These are phyloP conservation scores for Mythimna albipuncta DNA, from an alignment of 2,888 invertebrate genomes.

Conservation along the genomic window DNA sequence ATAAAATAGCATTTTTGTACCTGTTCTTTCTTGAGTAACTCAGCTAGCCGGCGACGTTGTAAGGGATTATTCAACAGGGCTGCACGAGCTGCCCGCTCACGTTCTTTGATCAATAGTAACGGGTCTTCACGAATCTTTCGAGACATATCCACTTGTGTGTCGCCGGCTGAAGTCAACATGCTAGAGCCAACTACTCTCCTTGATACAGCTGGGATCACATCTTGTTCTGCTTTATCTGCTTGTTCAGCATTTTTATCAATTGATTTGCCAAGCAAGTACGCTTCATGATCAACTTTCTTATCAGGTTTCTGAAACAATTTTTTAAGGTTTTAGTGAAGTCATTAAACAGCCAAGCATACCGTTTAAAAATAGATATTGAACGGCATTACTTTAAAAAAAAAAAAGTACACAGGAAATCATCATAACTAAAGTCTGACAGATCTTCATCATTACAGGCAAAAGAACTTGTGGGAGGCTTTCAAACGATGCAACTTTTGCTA, in stretches of 20 bases:
- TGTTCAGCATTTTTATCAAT: conserved; percentile 95
- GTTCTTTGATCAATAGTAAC: conserved; percentile 96
- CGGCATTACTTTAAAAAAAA: not conserved
- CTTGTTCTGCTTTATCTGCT: conserved; percentile 92
- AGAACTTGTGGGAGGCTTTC: no score
- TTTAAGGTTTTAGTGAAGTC: not conserved
- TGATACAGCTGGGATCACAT: conserved; percentile 93
- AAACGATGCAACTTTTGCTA: no score
- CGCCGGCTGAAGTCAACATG: conserved; percentile 85
- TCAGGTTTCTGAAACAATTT: conserved; percentile 87
- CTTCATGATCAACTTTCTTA: conserved; percentile 94
- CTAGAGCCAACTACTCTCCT: conserved; percentile 86
- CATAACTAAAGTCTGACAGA: not conserved
- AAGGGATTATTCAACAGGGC: conserved; percentile 97
- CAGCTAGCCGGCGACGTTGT: conserved; percentile 96
- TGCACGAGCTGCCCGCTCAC: conserved; percentile 96
- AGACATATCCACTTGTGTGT: conserved; percentile 95
- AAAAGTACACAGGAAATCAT: not conserved
- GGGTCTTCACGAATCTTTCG: conserved; percentile 98
- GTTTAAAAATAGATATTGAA: not conserved
- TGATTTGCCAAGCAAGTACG: conserved; percentile 96
- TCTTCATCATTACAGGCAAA: no score
- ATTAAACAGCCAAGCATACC: not conserved
- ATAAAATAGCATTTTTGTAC: conserved; percentile 59
- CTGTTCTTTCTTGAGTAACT: conserved; percentile 93